Conservation (phyloP, 2,797 vertebrate species). For the Tamandua tetradactyla region DNA sequence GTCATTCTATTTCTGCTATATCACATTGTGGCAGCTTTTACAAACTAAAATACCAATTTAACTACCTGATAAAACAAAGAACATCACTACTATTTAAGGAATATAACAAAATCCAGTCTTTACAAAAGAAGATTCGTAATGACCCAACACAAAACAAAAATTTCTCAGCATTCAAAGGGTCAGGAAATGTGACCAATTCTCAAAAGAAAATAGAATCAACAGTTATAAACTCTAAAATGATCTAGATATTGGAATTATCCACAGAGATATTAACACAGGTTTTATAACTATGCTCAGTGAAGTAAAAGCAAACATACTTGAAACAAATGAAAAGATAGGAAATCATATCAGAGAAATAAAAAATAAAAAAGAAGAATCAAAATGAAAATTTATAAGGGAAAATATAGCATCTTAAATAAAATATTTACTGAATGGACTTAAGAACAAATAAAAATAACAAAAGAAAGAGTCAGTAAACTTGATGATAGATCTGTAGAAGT, state of each 20-base stretch:
- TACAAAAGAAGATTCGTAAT: background rate
- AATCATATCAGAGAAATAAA: background rate
- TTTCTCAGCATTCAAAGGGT: background rate
- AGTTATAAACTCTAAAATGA: background rate
- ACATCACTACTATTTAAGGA: background rate
- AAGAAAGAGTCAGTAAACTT: background rate
- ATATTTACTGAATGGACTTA: background rate
- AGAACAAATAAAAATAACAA: background rate
- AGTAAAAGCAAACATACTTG: background rate
- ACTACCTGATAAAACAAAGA: background rate
- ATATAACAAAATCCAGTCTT: slow-evolving; percentile 28
- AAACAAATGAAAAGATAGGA: background rate
- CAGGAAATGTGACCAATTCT: background rate
- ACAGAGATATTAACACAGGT: background rate
- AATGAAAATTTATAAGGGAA: background rate
- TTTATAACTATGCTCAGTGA: background rate
- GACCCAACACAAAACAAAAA: background rate
- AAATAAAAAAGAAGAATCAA: background rate
- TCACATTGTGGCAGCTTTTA: too few species aligned
- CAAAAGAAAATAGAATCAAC: background rate
- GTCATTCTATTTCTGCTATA: too few species aligned
- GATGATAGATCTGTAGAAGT: background rate
- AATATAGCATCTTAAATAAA: background rate
- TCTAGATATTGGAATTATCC: background rate
- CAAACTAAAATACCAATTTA: too few species aligned